These are phyloP conservation scores for Ctenopoma kingsleyae DNA, from an alignment of 2,797 vertebrate genomes.

Conservation along the genomic window DNA sequence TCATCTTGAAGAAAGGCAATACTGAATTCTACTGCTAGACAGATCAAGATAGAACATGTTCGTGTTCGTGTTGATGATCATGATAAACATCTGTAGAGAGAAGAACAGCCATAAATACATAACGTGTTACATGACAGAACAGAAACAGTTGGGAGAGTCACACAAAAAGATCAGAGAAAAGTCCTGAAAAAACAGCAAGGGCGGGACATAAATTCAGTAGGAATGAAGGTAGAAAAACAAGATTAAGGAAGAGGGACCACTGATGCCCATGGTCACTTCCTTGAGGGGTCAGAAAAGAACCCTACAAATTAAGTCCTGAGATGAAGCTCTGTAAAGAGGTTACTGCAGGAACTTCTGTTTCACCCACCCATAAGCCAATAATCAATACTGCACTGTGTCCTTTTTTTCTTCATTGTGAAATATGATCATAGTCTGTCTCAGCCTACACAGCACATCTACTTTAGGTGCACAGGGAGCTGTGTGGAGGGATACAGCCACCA, in stretches of 20 bases:
- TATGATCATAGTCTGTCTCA: constrained; percentile 55
- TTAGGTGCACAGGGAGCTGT: constrained; percentile 23
- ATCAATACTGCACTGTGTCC: constrained; percentile 40
- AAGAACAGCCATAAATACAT: constrained; percentile 18
- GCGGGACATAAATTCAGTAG: neutral
- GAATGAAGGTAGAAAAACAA: neutral
- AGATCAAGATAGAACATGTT: constrained; percentile 9
- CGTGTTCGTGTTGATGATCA: neutral
- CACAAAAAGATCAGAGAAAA: constrained; percentile 1
- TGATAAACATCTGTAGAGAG: constrained; percentile 9
- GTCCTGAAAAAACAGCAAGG: neutral
- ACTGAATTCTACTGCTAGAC: neutral
- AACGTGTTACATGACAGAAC: constrained; percentile 6
- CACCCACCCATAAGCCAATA: constrained; percentile 26
- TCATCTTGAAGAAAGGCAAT: neutral
- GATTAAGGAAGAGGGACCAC: neutral
- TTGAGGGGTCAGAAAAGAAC: constrained; percentile 24
- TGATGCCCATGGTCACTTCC: constrained; percentile 11
- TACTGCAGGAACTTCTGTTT: constrained; percentile 30
- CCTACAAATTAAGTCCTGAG: constrained; percentile 8
- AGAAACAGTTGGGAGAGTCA: constrained; percentile 1
- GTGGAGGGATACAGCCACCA: constrained; percentile 22
- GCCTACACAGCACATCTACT: constrained; percentile 24
- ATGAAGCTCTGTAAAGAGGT: constrained; percentile 33
- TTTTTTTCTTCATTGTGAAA: constrained; percentile 45